These are phyloP conservation scores for Clarias pachynema DNA, from an alignment of 2,797 vertebrate genomes.

Conservation along the genomic window DNA sequence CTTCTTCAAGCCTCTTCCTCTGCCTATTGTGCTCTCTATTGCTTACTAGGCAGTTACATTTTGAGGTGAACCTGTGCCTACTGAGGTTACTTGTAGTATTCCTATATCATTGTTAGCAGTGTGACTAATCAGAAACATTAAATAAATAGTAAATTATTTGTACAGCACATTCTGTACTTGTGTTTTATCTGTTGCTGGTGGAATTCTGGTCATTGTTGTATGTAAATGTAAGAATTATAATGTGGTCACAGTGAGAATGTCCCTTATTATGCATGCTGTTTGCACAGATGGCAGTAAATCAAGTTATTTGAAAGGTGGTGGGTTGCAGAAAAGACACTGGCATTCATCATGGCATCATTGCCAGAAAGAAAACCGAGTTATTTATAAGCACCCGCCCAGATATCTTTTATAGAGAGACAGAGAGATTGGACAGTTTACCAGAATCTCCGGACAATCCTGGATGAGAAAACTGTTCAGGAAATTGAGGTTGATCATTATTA, in stretches of 20 bases:
- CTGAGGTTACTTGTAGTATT: no score
- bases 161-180: background rate
- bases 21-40: slow-evolving; percentile 11
- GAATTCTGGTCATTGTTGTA: slow-evolving; percentile 4
- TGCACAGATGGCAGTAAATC: slow-evolving; percentile 35
- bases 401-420: background rate
- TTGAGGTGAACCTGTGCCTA: background rate
- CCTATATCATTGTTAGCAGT: background rate
- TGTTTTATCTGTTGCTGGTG: background rate
- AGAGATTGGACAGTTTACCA: background rate
- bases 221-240: slow-evolving; percentile 18
- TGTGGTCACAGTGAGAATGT: background rate
- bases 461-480: background rate
- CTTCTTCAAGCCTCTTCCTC: slow-evolving; percentile 1
- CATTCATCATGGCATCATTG: slow-evolving; percentile 30
- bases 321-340: slow-evolving; percentile 29
- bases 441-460: background rate
- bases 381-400: slow-evolving; percentile 21
- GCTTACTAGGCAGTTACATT: background rate
- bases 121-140: background rate
- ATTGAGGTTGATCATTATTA: background rate
- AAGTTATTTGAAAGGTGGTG: slow-evolving; percentile 28
- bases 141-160: background rate
- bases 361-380: slow-evolving; percentile 28
- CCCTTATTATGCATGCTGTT: slow-evolving; percentile 2